phyloP scores from a whole-genome alignment of 2,113 vertebrate genomes.

The Calcarius ornatus region DNA sequence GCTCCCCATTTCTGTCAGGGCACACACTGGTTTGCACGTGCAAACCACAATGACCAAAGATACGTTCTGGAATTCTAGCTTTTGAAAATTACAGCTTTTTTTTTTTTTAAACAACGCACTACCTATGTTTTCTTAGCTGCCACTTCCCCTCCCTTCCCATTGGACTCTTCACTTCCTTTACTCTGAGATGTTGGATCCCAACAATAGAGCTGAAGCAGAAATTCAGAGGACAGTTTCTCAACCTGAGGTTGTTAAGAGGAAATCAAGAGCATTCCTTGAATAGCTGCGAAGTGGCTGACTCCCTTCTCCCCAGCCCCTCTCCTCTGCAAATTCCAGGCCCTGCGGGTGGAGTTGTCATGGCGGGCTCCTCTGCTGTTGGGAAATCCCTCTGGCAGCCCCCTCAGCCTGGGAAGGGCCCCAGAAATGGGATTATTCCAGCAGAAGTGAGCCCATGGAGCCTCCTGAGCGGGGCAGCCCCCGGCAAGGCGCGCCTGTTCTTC shows the following conservation, averaged over 20 bases:
- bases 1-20: background rate
- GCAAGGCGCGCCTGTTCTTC: background rate
- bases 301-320: background rate
- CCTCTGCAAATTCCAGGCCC: background rate
- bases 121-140: background rate
- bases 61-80: background rate
- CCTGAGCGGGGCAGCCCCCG: background rate
- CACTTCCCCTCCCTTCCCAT: background rate
- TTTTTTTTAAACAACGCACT: background rate
- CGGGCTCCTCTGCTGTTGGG: background rate
- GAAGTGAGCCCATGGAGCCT: background rate
- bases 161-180: background rate
- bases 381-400: background rate
- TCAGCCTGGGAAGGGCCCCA: background rate
- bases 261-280: conserved; percentile 31
- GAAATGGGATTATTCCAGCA: background rate
- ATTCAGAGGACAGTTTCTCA: background rate
- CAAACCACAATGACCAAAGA: background rate
- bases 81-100: background rate
- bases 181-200: background rate
- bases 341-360: background rate
- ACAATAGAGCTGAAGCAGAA: background rate
- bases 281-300: background rate
- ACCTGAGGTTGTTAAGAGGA: background rate
- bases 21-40: background rate